Evolutionary conservation across 1,140 invertebrate species (phyloP).

Genomic region (Agrypnia vestita): DNA sequence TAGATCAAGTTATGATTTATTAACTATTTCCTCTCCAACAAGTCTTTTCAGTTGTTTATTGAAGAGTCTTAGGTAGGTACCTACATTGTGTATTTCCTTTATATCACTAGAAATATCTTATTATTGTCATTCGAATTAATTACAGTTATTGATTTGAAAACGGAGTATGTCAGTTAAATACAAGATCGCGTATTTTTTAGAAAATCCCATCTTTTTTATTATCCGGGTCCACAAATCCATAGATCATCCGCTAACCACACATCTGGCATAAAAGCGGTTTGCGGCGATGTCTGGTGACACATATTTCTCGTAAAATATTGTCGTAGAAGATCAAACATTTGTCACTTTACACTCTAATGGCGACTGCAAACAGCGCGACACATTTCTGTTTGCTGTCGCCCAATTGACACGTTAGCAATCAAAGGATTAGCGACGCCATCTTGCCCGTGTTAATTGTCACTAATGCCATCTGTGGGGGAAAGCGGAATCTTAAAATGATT

Average conservation of each 20-base stretch:
- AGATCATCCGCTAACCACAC: background rate
- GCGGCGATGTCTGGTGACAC: conserved; percentile 30
- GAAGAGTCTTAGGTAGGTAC: too few species aligned
- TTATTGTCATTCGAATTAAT: too few species aligned
- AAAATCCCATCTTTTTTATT: background rate
- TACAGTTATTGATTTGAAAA: too few species aligned
- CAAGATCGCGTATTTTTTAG: background rate
- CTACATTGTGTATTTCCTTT: too few species aligned
- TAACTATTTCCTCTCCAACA: too few species aligned
- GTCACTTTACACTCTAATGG: conserved; percentile 31
- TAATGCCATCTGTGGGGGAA: conserved; percentile 27
- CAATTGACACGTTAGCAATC: conserved; percentile 39
- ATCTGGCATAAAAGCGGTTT: background rate
- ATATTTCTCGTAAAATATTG: too few species aligned
- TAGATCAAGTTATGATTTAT: too few species aligned
- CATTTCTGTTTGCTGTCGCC: conserved; percentile 24
- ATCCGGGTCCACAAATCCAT: background rate
- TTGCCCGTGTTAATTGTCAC: conserved; percentile 41
- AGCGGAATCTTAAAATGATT: background rate
- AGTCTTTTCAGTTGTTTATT: too few species aligned
- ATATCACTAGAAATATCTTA: too few species aligned
- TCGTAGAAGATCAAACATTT: conserved; percentile 35
- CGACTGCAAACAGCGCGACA: conserved; percentile 33
- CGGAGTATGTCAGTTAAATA: too few species aligned
- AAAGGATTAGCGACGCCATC: conserved; percentile 46